Base-by-base conservation (phyloP, 1,140 invertebrate species). In the Cydia strobilella region DNA sequence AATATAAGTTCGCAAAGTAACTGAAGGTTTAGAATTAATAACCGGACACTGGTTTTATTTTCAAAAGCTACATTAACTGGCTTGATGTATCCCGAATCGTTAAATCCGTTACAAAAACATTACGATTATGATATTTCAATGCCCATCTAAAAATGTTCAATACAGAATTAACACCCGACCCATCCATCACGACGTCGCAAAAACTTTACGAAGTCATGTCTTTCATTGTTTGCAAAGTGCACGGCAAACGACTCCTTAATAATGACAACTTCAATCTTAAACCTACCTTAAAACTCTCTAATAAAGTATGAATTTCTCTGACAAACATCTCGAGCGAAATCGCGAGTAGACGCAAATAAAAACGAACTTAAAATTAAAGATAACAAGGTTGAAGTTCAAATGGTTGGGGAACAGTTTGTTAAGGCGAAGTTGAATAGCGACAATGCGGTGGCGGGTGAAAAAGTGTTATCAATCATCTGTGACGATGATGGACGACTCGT, bases 401-500 rank as follows among this genome's bases (percentile, higher is more conserved):
- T 80, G 0, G 51, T 71, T 18, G 31, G 27, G 12, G 10, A 27
- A 18, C 15, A 76, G 45, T 76, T 77, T 75, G 76, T 84, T 80
- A 86, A 81, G 83, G 79, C 80, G 77, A 86, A 82, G 80, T 84
- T 77, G 81, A 82, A 81, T 76, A 82, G 79, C 72, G 63, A 77
- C 77, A 79, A 63, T 66, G 72, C 35, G 31, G 74, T 74, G 78
- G 75, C 75, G 81, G 77, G 80, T 87, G 88, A 88, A 88, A 90
- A 90, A 88, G 84, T 86, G 78, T 82, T 85, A 90, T 90, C 88
- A 88, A 90, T 90, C 88, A 90, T 90, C 78, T 82, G 76, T 85
- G 88, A 88, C 85, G 82, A 87, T 88, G 88, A 90, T 87, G 79
- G 79, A 90, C 59, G 73, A 76, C 45, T 10, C 82, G 86, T 81